Base-by-base conservation (phyloP, 2,113 vertebrate genomes). In the Numida meleagris region DNA sequence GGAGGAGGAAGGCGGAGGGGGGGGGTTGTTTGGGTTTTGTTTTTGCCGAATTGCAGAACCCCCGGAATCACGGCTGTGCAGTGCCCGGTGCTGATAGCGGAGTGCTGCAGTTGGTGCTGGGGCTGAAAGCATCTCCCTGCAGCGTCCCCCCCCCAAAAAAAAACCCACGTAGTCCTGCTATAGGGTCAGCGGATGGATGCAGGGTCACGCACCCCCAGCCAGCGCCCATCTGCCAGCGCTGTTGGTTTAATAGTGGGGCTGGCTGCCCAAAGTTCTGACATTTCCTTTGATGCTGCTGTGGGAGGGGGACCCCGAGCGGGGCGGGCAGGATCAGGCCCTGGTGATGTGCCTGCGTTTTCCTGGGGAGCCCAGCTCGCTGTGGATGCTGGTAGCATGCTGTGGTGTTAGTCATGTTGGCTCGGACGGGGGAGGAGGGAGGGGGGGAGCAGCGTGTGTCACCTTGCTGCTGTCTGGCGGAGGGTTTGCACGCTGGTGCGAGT, bases 401-500 rank as follows among this genome's bases (percentile, higher is more conserved):
- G 62, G 14, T 88, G 62, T 89, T 91, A 91, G 87, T 93, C 86
- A 77, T 78, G 85, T 38, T 93, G 89, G 59, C 71, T 86, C 78
- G 51, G 86, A 79, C 1, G 18, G 72, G 73, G 75, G 73, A 19
- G 48, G 61, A 6, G 29, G 57, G 61, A 57, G 53, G 38, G 61
- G 6, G 29, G 57, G 51, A 57, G 53, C 38, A 58, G 43, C 3
- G 4, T 19, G 68, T 93, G 91, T 82, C 91, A 57, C 88, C 88
- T 95, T 92, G 82, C 82, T 85, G 91, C 82, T 87, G 91, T 80
- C 89, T 81, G 0, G 29, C 68, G 57, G 90, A 66, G 74, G 94
- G 70, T 97, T 97, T 95, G 94, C 90, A 36, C 16, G 1, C 48
- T 53, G 90, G 75, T 95, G 94, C 89, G 58, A 94, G 92, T 93